Conservation (phyloP, 2,888 invertebrate species). For the Nowickia ferox region DNA sequence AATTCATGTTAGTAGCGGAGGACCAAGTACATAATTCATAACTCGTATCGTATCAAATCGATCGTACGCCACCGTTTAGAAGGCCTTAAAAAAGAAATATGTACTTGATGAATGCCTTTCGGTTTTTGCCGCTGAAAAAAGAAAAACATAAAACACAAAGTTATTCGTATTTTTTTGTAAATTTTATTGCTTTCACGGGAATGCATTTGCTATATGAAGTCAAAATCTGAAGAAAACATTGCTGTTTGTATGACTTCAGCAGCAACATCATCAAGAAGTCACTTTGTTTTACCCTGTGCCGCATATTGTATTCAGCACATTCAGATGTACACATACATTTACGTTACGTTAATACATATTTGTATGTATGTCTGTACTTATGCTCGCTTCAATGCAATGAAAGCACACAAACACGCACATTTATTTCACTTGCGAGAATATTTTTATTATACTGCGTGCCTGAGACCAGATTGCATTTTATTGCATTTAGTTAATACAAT, state of each 20-base stretch:
- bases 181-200: constrained; percentile 81
- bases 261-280: constrained; percentile 66
- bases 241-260: constrained; percentile 24
- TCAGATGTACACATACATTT: background rate
- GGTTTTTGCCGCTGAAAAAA: background rate
- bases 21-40: too few relatives aligned
- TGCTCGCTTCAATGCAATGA: constrained; percentile 19
- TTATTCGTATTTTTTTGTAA: constrained; percentile 74
- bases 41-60: too few relatives aligned
- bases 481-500: constrained; percentile 57
- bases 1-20: too few relatives aligned
- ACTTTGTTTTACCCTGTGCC: constrained; percentile 60
- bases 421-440: constrained; percentile 64
- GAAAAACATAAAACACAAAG: background rate
- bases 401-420: constrained; percentile 27
- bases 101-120: too few relatives aligned
- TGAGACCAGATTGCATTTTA: constrained; percentile 65
- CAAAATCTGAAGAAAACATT: constrained; percentile 61
- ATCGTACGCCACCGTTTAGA: too few relatives aligned
- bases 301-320: constrained; percentile 23
- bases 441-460: constrained; percentile 66
- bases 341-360: background rate
- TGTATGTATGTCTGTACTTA: background rate
- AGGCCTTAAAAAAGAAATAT: too few relatives aligned
- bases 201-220: constrained; percentile 73